A percentile compares a stretch with the other conserved stretches of the same genome.
These are phyloP conservation scores for Poeciliopsis turneri DNA, from an alignment of 2,797 vertebrate species.

Conservation along the genomic window DNA sequence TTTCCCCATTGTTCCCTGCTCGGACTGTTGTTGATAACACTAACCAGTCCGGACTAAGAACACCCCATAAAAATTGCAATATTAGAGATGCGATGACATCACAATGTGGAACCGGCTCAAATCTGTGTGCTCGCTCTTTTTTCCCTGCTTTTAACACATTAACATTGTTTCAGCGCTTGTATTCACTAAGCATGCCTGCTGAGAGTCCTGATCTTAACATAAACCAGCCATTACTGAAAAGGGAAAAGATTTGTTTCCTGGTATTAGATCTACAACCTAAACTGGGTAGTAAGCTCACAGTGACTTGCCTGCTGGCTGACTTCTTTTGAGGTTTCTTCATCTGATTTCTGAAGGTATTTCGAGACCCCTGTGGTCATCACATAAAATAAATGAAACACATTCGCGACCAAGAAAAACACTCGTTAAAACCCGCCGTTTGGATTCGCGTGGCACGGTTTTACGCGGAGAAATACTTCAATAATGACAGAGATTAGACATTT, in stretches of 20 bases:
- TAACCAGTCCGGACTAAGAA: neutral
- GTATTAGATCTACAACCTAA: constrained; percentile 69
- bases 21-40: neutral
- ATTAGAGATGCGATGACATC: neutral
- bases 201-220: constrained; percentile 65
- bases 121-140: neutral
- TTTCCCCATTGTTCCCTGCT: neutral
- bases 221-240: constrained; percentile 61
- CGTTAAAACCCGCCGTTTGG: constrained; percentile 20
- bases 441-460: constrained; percentile 6
- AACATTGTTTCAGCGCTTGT: neutral
- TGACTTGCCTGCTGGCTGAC: constrained; percentile 28
- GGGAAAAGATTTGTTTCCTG: constrained; percentile 67
- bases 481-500: constrained; percentile 16
- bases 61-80: neutral
- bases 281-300: constrained; percentile 57
- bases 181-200: constrained; percentile 1
- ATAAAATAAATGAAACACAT: constrained; percentile 51
- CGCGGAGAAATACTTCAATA: neutral
- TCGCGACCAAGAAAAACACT: constrained; percentile 17
- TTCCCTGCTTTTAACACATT: neutral
- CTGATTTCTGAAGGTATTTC: constrained; percentile 30
- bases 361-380: constrained; percentile 23
- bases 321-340: constrained; percentile 34
- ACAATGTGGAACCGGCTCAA: neutral